Base-by-base conservation (phyloP, 2,888 invertebrate species). In the Byasa hedistus region DNA sequence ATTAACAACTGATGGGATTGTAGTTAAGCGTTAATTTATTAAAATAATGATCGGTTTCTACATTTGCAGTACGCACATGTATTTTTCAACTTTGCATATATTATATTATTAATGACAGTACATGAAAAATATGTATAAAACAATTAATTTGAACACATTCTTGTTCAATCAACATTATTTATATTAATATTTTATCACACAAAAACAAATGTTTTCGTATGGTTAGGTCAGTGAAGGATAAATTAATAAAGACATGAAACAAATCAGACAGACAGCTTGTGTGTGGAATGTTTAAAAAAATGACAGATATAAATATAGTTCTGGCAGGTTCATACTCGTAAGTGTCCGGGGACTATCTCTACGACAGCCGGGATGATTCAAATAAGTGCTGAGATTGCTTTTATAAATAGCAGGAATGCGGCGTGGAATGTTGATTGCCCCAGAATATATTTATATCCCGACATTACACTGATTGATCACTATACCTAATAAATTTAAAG, bases 291-390 rank as follows among this genome's bases (percentile, higher is more conserved):
- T 54, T 44, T 64, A 59, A 61, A 57, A 65, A 65, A 61, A 66
- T 24, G 48, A 44, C 51, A 57, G 52, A 54, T 62, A 62, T 44
- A 62, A 66, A 66, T 66, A 66, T 61, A 58, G 52, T 62, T 44
- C 57, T 21, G 57, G n/a, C 66, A 61, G 57, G 52, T 66, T 36
- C 54, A 36, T 24, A 48, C 39, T 54, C 17, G 27, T 27, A 48
- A 57, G 57, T 27, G 39, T 58, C 52, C 61, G n/a, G 55, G 21
- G 44, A 58, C 52, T 62, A 62, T 58, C 58, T 44, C 58, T 58
- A 66, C 64, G 66, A 66, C 66, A 62, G 61, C 57, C 66, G 61
- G 62, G 44, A 62, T 66, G 66, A 66, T 62, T 62, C 66, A 66
- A 27, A 57, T 58, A 39, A 58, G 61, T 64, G 64, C 57, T 64